Percentiles rank a stretch among this genome's conserved stretches.
These are phyloP conservation scores for Premnoplex brunnescens DNA, from an alignment of 2,797 vertebrate genomes.

Conservation along the genomic window DNA sequence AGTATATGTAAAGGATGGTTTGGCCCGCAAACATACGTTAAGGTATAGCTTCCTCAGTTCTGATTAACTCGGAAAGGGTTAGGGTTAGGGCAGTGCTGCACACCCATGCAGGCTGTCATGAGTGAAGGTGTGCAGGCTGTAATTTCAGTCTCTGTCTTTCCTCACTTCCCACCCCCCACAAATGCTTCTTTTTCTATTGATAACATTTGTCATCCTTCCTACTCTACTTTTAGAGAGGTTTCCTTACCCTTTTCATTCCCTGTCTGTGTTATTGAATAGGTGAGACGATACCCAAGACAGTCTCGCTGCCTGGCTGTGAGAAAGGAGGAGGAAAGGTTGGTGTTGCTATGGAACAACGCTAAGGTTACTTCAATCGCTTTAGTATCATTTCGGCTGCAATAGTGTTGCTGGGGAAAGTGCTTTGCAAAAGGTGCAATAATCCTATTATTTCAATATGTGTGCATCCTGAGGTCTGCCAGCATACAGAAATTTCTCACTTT, in stretches of 20 bases:
- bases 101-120: neutral
- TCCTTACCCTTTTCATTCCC: neutral
- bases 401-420: neutral
- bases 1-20: neutral
- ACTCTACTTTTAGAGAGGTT: neutral
- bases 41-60: neutral
- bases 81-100: neutral
- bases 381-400: neutral
- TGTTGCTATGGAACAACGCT: neutral
- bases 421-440: neutral
- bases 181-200: neutral
- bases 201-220: neutral
- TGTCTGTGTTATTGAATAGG: neutral
- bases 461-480: neutral
- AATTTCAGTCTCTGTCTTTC: neutral
- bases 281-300: neutral
- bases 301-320: neutral
- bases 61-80: neutral
- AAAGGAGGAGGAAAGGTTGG: neutral
- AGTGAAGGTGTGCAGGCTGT: neutral
- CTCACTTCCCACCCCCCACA: fast-evolving
- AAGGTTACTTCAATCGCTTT: neutral
- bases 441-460: neutral
- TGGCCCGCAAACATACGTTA: fast-evolving
- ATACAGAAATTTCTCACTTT: neutral